These are phyloP conservation scores for Baronia brevicornis DNA, from an alignment of 2,888 invertebrate species.

Conservation along the genomic window DNA sequence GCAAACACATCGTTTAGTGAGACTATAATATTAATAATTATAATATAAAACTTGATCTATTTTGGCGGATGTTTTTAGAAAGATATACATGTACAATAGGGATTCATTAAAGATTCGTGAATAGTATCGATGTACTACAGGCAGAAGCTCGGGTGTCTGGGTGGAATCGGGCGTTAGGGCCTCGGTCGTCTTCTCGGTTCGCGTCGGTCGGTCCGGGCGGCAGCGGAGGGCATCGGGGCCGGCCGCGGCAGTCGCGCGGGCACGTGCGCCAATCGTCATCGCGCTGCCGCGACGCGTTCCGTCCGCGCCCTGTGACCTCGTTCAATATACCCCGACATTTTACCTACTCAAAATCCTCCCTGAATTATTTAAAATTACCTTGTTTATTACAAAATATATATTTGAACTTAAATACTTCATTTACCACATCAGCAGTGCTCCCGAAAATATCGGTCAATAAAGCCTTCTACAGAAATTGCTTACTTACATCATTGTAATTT, in stretches of 20 bases:
- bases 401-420: background rate
- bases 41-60: background rate
- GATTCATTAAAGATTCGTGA: slow-evolving; percentile 25
- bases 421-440: slow-evolving; percentile 24
- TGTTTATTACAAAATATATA: no score
- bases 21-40: no score
- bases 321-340: slow-evolving; percentile 41
- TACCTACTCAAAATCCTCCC: slow-evolving; percentile 9
- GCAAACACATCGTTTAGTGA: no score
- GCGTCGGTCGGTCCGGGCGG: slow-evolving; percentile 44
- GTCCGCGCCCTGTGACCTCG: slow-evolving; percentile 43
- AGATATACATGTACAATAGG: slow-evolving; percentile 10
- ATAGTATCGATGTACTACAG: slow-evolving; percentile 37
- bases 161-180: slow-evolving; percentile 45
- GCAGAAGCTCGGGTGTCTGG: slow-evolving; percentile 24
- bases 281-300: slow-evolving; percentile 38
- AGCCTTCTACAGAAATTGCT: slow-evolving; percentile 42
- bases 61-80: slow-evolving; percentile 6
- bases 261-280: slow-evolving; percentile 64
- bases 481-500: slow-evolving; percentile 64
- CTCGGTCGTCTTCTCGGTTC: slow-evolving; percentile 42
- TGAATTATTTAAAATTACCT: slow-evolving; percentile 5
- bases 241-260: slow-evolving; percentile 65
- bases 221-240: slow-evolving; percentile 37
- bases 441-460: slow-evolving; percentile 57